Evolutionary conservation across 2,797 vertebrate species (phyloP), one percentile per base, ranked within the genome.

Genomic region (Lacerta bilineata): DNA sequence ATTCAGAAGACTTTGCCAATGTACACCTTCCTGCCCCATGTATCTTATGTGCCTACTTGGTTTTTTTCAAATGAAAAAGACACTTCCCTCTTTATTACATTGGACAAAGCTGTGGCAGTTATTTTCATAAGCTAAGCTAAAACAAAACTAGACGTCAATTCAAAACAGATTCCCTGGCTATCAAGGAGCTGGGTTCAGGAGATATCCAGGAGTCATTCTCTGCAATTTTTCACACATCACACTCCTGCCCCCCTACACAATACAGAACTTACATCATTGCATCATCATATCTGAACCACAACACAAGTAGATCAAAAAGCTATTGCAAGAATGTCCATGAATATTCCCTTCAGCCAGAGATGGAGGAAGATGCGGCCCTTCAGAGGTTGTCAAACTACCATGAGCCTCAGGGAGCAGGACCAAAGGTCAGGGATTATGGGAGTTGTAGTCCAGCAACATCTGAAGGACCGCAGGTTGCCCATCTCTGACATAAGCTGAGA

Each of bases 221-320:
- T 17, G 15, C 39, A 17, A 33, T 43, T 50, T 69, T 83, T 69
- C 64, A 43, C 5, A 64, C 10, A 18, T 46, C 29, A n/a, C 15
- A 71, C 33, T 5, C 17, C 10, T 1, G 3, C 50, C 13, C 23
- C 1, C 1, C 11, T 29, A 20, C 36, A 29, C 9, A 23, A 1
- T 36, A 29, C 25, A 76, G 33, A 39, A 11, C 15, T 41, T 80
- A 36, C 61, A 25, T 18, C 9, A 18, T 23, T 36, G 15, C n/a
- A n/a, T 4, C 27, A 39, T 84, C 17, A 33, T 80, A 9, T 33
- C 64, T 83, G 78, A 80, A 80, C 77, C 8, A 33, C 46, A 74
- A 23, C 20, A 76, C 25, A 43, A 11, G 23, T 85, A 64, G 55
- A 41, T 18, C 7, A 23, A 5, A 27, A 27, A 41, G 27, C 25